Percentiles rank a stretch among this genome's conserved stretches.
Conservation (phyloP, 2,888 invertebrate species). For the Amphipyra berbera region DNA sequence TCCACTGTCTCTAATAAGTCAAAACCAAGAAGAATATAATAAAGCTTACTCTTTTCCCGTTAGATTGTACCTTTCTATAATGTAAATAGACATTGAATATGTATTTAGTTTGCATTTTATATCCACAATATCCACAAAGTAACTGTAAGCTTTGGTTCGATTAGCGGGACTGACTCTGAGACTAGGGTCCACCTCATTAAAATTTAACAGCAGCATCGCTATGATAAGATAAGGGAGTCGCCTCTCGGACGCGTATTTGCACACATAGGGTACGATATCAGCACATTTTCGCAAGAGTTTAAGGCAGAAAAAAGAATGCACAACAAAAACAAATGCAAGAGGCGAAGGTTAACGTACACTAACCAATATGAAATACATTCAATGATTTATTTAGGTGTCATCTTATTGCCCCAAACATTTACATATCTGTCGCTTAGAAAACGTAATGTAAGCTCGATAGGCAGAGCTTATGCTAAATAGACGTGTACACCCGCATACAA, state of each 20-base stretch:
- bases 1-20: too few species aligned
- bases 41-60: conserved; percentile 29
- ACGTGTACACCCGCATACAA: conserved; percentile 41
- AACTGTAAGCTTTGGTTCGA: conserved; percentile 75
- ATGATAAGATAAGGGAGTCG: conserved; percentile 72
- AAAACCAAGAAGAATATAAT: neutral
- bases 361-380: conserved; percentile 7
- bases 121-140: conserved; percentile 64
- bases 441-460: conserved; percentile 25
- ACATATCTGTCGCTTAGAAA: conserved; percentile 40
- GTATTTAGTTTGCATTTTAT: conserved; percentile 64
- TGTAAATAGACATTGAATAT: conserved; percentile 42
- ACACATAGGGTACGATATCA: conserved; percentile 61
- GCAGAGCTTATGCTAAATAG: conserved; percentile 46
- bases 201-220: conserved; percentile 76
- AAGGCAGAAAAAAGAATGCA: too few species aligned
- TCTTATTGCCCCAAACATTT: conserved; percentile 21
- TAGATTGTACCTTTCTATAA: conserved; percentile 39
- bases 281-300: conserved; percentile 11
- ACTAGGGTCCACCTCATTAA: conserved; percentile 77
- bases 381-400: conserved; percentile 43
- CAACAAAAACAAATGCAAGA: conserved; percentile 6
- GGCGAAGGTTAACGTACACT: conserved; percentile 19
- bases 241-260: conserved; percentile 57
- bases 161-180: conserved; percentile 72